These are phyloP conservation scores for Pseudochirops cupreus DNA, from an alignment of 2,797 vertebrate species.

Conservation along the genomic window DNA sequence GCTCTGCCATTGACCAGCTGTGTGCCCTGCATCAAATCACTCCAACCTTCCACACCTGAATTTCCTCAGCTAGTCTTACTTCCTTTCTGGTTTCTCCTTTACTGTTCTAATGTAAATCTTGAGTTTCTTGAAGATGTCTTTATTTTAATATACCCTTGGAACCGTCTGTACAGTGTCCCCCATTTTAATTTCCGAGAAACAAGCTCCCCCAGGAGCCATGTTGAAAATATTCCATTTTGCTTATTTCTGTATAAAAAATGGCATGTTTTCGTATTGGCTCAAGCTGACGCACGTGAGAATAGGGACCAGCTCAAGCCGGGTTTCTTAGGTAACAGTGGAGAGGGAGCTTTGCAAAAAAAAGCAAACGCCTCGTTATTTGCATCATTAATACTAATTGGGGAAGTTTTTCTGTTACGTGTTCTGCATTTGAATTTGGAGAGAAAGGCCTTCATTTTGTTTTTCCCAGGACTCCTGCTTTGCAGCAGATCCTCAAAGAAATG, in stretches of 20 bases:
- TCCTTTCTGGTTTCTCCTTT: neutral
- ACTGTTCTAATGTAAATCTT: neutral
- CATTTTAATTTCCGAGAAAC: neutral
- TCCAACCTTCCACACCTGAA: neutral
- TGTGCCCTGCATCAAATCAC: neutral
- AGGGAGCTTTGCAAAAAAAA: neutral
- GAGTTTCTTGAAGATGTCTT: neutral
- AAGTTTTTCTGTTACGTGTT: neutral
- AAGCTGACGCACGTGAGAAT: neutral
- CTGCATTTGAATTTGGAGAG: conserved; percentile 6
- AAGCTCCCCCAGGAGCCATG: neutral
- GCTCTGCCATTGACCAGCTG: neutral
- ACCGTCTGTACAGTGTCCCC: neutral
- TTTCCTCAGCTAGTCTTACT: neutral
- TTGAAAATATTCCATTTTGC: conserved; percentile 6
- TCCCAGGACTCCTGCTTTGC: neutral
- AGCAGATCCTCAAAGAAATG: conserved; percentile 79
- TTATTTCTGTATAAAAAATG: conserved; percentile 12
- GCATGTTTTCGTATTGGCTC: neutral
- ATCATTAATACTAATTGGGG: neutral
- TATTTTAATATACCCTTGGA: neutral
- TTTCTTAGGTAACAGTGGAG: neutral
- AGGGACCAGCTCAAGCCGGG: neutral
- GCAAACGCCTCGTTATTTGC: neutral
- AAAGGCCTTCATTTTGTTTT: neutral